Percentiles rank a stretch among this genome's conserved stretches.
These are phyloP conservation scores for Drosophila elegans DNA, from an alignment of 1,140 invertebrate species.

Conservation along the genomic window DNA sequence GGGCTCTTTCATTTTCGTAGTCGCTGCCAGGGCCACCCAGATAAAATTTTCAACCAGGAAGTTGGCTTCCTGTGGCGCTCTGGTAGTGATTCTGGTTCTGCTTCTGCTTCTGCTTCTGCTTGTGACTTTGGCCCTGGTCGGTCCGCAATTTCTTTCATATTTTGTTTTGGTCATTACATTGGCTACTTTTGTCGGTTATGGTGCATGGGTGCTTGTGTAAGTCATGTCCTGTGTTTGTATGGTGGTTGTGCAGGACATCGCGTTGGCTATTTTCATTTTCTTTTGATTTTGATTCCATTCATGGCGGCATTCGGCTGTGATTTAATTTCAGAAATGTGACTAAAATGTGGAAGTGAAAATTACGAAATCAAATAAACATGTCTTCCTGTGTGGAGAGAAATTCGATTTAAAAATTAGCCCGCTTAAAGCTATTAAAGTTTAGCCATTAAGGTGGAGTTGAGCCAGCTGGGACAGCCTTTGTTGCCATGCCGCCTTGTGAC, in stretches of 20 bases:
- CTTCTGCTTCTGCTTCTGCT: conserved; percentile 17
- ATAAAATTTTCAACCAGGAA: conserved; percentile 81
- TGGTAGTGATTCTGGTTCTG: conserved; percentile 28
- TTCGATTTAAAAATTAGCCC: conserved; percentile 18
- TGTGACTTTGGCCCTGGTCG: conserved; percentile 35
- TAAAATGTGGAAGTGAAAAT: conserved; percentile 70
- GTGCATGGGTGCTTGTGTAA: conserved; percentile 13
- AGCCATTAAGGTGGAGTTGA: background rate
- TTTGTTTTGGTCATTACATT: conserved; percentile 77
- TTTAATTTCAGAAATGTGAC: conserved; percentile 75
- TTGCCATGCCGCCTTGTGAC: background rate
- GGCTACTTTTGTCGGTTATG: conserved; percentile 72
- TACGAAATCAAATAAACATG: conserved; percentile 38
- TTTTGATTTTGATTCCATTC: conserved; percentile 62
- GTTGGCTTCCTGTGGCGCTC: conserved; percentile 68
- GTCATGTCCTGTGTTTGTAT: conserved; percentile 15
- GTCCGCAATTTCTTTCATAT: conserved; percentile 62
- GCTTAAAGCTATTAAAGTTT: conserved; percentile 27
- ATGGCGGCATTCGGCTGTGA: conserved; percentile 57
- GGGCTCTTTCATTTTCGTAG: conserved; percentile 39
- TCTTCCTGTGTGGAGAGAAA: conserved; percentile 3
- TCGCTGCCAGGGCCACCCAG: conserved; percentile 54
- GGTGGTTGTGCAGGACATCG: conserved; percentile 38
- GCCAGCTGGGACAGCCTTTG: conserved; percentile 12
- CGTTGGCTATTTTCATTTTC: conserved; percentile 61